Evolutionary conservation across 2,113 vertebrate genomes (phyloP), one percentile per base, ranked within the genome.

Genomic region (Aspiorhynchus laticeps): DNA sequence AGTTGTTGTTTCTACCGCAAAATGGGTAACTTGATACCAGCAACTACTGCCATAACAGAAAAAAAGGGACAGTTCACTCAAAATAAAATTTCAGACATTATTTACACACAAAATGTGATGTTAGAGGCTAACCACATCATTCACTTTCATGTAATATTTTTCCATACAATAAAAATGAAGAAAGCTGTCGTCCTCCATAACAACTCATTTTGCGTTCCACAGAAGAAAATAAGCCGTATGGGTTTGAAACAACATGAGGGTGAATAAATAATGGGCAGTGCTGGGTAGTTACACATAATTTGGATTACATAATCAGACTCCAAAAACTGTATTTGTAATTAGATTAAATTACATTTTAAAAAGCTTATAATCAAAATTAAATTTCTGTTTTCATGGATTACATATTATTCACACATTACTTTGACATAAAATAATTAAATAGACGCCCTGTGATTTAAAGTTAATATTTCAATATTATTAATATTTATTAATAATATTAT

Each of bases 51-150:
- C 53, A 24, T 56, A 15, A 28, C 1, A 11, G 2, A 28, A 48
- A 41, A 78, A 78, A 43, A 78, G 76, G 76, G 76, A 53, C 76
- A 53, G 46, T 78, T 21, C 28, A 78, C 76, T 78, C 28, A 53
- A 53, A 33, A 51, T 26, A 51, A 78, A 14, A 11, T 19, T 6
- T 28, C 1, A 31, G 26, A 2, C 4, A 75, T 43, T 43, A 28
- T 41, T 14, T 43, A 8, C 10, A 38, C 9, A 21, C 33, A 10
- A 73, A 73, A 38, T 38, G 33, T 21, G 36, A 71, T 38, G 15
- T 19, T 69, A 36, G 15, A 33, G 65, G 67, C 67, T 4, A 33
- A 5, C 9, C 36, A 41, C 36, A 41, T 71, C 12, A 24, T 48
- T 46, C 24, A 7, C 24, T 46, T 75, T 46, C 73, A 75, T 75